phyloP scores from a whole-genome alignment of 2,113 vertebrate genomes.

The Epinephelus moara region DNA sequence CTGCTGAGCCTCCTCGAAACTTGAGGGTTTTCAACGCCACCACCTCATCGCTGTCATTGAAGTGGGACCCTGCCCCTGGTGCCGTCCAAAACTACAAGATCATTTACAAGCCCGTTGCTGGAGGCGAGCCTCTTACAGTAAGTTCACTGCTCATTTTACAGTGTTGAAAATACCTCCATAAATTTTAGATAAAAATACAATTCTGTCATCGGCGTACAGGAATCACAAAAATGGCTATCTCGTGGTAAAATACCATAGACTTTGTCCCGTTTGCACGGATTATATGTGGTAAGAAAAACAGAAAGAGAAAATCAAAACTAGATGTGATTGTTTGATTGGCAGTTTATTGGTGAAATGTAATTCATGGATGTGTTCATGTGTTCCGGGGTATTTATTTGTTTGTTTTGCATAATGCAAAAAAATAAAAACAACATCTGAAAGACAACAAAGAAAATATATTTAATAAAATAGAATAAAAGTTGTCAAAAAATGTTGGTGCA shows the following conservation, averaged over 20 bases:
- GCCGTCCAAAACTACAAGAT: conserved; percentile 92
- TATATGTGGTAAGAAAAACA: not conserved
- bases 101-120: conserved; percentile 84
- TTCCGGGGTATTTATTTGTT: too few species aligned
- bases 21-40: conserved; percentile 94
- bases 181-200: not conserved
- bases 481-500: too few species aligned
- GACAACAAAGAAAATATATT: not conserved
- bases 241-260: not conserved
- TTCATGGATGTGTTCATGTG: too few species aligned
- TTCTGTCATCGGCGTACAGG: not conserved
- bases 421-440: not conserved
- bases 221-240: too few species aligned
- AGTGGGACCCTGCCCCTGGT: conserved; percentile 93
- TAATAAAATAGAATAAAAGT: too few species aligned
- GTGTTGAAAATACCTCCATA: not conserved
- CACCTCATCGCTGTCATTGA: conserved; percentile 88
- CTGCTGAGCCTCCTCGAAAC: conserved; percentile 89
- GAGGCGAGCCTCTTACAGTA: conserved; percentile 87
- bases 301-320: not conserved
- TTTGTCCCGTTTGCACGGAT: not conserved
- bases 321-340: not conserved
- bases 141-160: conserved; percentile 47
- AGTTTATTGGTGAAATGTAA: not conserved
- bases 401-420: not conserved